phyloP scores from a whole-genome alignment of 2,888 invertebrate species.

The Heliconius ethilla region DNA sequence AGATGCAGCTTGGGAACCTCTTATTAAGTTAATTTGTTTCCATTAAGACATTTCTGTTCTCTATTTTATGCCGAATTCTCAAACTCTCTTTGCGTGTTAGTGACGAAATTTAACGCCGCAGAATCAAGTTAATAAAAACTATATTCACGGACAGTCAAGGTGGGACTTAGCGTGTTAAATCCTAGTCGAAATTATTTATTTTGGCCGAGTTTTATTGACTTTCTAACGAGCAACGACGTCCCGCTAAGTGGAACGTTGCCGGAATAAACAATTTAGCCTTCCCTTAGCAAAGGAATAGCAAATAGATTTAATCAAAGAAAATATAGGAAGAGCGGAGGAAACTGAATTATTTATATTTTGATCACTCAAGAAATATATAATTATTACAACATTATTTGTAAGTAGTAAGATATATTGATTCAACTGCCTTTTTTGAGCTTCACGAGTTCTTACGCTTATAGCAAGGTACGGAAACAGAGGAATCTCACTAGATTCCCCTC shows the following conservation, averaged over 20 bases:
- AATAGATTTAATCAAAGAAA: constrained; percentile 19
- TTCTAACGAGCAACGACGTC: constrained; percentile 30
- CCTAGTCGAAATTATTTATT: constrained; percentile 25
- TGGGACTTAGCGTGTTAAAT: background rate
- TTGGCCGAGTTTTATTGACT: constrained; percentile 32
- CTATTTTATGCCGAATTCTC: too few relatives aligned
- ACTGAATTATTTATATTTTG: background rate
- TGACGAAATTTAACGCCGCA: too few relatives aligned
- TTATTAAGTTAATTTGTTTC: too few relatives aligned
- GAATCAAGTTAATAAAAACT: too few relatives aligned
- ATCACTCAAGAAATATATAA: background rate
- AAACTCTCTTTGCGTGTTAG: too few relatives aligned
- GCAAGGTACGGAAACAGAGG: too few relatives aligned
- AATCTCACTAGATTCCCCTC: too few relatives aligned
- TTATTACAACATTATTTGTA: background rate
- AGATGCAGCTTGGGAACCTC: too few relatives aligned
- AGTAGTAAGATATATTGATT: too few relatives aligned
- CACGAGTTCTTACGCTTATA: too few relatives aligned
- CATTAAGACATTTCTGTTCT: too few relatives aligned
- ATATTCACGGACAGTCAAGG: background rate
- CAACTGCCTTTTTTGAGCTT: too few relatives aligned
- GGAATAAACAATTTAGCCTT: constrained; percentile 35
- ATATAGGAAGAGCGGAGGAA: background rate
- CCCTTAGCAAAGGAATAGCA: constrained; percentile 14
- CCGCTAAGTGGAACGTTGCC: constrained; percentile 30